Evolutionary conservation across 2,797 vertebrate genomes (phyloP), one percentile per base, ranked within the genome.

Genomic region (Manis pentadactyla): DNA sequence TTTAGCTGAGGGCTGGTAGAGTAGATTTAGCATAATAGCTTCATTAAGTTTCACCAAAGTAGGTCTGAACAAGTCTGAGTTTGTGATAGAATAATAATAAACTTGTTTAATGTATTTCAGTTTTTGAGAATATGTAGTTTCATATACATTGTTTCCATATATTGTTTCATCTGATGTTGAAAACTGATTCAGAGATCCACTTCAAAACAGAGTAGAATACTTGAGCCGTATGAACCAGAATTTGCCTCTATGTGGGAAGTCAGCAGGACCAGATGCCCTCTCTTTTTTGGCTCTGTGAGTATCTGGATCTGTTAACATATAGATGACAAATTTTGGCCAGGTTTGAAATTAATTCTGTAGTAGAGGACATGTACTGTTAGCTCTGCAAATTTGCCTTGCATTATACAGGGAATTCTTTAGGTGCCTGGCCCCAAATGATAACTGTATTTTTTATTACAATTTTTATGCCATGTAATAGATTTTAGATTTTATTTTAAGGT

Each of bases 241-340:
- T 97, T 90, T 97, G 86, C 88, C 63, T 94, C 46, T 69, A 1
- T 95, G 59, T 90, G 66, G 79, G 79, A 87, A 95, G 73, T 81
- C 96, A 93, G 87, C 92, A 71, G 93, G 97, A 93, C 97, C 97
- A 98, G 97, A 97, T 98, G 97, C 81, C 87, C 75, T 91, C n/a
- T 94, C 73, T 95, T 92, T 94, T 90, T 63, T 93, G 74, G 57
- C 97, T 96, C 95, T 95, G 75, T 97, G 87, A 96, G 96, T 96
- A 79, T 96, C 94, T 97, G 97, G 81, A 92, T 97, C 87, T 93
- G 89, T 95, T 96, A 83, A 91, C 69, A 95, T 95, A 96, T 83
- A 95, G 90, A 92, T 96, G 96, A 90, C 75, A 95, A 23, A 87
- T 96, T 93, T 96, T 91, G 79, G 83, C 87, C 55, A 87, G 74